Evolutionary conservation across 2,113 vertebrate genomes (phyloP).

Genomic region (Chaenogobius annularis): DNA sequence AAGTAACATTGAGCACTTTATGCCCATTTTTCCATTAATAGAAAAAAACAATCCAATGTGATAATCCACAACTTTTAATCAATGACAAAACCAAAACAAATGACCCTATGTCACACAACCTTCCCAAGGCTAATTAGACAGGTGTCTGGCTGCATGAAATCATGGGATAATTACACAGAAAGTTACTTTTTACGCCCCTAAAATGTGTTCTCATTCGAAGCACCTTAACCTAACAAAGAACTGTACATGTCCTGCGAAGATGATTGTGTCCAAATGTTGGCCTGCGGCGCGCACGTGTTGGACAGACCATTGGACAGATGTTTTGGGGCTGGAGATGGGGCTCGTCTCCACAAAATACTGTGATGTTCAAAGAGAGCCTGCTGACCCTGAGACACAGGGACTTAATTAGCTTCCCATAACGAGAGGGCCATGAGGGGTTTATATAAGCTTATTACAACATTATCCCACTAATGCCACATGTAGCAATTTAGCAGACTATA

Average conservation of each 20-base stretch:
- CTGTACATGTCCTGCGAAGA: slow-evolving; percentile 15
- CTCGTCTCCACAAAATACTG: slow-evolving; percentile 54
- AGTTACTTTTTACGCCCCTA: slow-evolving; percentile 6
- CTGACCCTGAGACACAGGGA: slow-evolving; percentile 55
- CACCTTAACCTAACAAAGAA: slow-evolving; percentile 1
- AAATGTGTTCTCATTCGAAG: slow-evolving; percentile 18
- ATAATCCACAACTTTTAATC: background rate
- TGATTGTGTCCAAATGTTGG: slow-evolving; percentile 22
- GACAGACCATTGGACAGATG: slow-evolving; percentile 57
- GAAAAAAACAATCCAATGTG: background rate
- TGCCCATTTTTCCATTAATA: background rate
- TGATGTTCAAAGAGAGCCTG: slow-evolving; percentile 51
- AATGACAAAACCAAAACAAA: background rate
- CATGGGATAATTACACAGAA: background rate
- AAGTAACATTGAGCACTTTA: slow-evolving; percentile 6
- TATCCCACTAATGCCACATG: slow-evolving; percentile 56
- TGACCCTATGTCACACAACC: background rate
- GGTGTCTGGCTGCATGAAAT: background rate
- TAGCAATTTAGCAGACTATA: slow-evolving; percentile 34
- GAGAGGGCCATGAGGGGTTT: slow-evolving; percentile 61
- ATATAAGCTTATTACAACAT: slow-evolving; percentile 73
- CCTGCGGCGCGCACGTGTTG: slow-evolving; percentile 50
- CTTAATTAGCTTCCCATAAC: slow-evolving; percentile 65
- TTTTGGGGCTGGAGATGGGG: slow-evolving; percentile 50
- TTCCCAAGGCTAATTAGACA: background rate